Evolutionary conservation across 2,888 invertebrate genomes (phyloP), one percentile per base, ranked within the genome.

Genomic region (Phytoseiulus persimilis): DNA sequence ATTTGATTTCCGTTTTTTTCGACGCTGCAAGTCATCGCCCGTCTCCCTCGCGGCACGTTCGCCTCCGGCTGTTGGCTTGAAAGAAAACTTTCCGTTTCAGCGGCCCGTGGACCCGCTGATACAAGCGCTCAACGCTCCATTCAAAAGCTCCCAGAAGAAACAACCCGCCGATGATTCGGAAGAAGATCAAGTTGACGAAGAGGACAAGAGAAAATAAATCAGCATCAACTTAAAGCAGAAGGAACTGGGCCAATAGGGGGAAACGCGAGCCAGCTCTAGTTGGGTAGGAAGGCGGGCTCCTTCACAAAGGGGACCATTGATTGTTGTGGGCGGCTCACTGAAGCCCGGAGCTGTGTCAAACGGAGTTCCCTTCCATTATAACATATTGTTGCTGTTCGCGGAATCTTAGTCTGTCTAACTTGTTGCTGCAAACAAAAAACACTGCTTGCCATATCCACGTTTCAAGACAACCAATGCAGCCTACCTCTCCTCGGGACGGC

Each of bases 51-150:
- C 39, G 39, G 5, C 39, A 9, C 65, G 65, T 65, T 65, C 23
- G 23, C 28, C 18, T 65, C 9, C 23, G 28, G 14, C 65, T 28
- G 84, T 33, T 23, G 18, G n/a, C 18, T 84, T 31, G 33, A 32
- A 84, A 84, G 32, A 23, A 14, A 18, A 32, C 9, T 33, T 84
- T 84, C 31, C 32, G 14, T 32, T 87, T 11, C 87, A 87, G 87
- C 87, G 87, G n/a, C 33, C 87, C 87, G 32, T 87, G 6, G 87
- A 87, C 32, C 87, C 87, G 87, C 45, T 87, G 33, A 87, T 87
- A 31, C 39, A 33, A 9, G 87, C 87, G 32, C 45, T 87, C n/a
- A 87, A 87, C 31, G 87, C 87, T 32, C 87, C 87, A 32, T 87
- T 87, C 32, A 33, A 33, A 32, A 39, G 39, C 32, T 39, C 39